Base-by-base conservation (phyloP, 2,888 invertebrate genomes). In the Caenorhabditis virilis region DNA sequence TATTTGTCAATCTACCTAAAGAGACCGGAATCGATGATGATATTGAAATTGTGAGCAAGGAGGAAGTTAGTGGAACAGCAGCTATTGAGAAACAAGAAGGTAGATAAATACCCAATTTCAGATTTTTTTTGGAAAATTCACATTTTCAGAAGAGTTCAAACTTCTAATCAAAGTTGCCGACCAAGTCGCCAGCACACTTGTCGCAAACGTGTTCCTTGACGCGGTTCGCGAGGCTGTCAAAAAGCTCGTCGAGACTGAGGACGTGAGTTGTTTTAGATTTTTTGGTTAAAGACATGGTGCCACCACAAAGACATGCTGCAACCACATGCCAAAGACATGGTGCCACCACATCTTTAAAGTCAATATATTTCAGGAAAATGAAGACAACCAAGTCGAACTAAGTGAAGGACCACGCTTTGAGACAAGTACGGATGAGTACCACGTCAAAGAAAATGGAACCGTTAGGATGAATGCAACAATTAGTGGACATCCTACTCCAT, bases 91-190 rank as follows among this genome's bases (percentile, higher is more conserved):
- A 72, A 35, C 54, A 66, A 27, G 75, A 75, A 49, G 69, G 69
- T 65, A 11, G 11, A 41, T 11, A 33, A 33, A 9, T 33, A 33
- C 7, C n/a, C n/a, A n/a, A n/a, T n/a, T n/a, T n/a, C n/a, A n/a
- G n/a, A n/a, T n/a, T n/a, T n/a, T n/a, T n/a, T 11, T 33, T 11
- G 33, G 9, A 9, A n/a, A n/a, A n/a, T n/a, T n/a, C n/a, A 41
- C 6, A 22, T 13, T 63, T 69, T 23, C 41, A 68, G 76, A 76
- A 50, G 74, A 76, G 49, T 76, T 72, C 69, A 76, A 76, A 26
- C 64, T 81, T 26, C 68, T 82, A 22, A 76, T 82, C 22, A 82
- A 82, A 65, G 82, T 82, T n/a, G 82, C 82, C 20, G 82, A 82
- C 57, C 64, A 72, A 39, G 70, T 82, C 20, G 82, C 79, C 2